Evolutionary conservation across 2,797 vertebrate species (phyloP), one percentile per base, ranked within the genome.

Genomic region (Lemur catta): DNA sequence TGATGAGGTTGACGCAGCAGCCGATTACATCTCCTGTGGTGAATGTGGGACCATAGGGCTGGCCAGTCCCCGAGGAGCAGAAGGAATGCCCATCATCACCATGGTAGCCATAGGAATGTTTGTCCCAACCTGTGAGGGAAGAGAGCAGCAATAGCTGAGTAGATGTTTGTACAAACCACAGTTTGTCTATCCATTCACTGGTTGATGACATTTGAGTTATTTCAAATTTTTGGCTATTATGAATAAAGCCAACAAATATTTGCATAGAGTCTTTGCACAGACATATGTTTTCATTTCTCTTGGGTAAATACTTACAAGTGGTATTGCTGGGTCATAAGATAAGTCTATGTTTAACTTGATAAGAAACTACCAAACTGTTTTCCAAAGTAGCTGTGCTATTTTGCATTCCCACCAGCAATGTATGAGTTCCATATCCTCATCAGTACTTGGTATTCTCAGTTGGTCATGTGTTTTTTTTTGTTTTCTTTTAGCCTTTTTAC

Each of bases 1-100:
- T 99, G 98, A 99, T 99, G 17, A 99, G 99, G 98, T 99, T 99
- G 94, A 99, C 98, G 4, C 99, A 99, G 98, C 99, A 99, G 97
- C 99, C 99, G 0, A 99, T 99, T 46, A 99, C 99, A 6, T 99
- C 99, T 72, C 99, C 99, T 7, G 99, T 99, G 95, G 99, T 99
- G 98, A 99, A 99, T 0, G 99, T 99, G 48, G 98, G 99, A 84
- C 99, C 99, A 0, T 99, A 99, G 87, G 98, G 99, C 84, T 99
- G 98, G 59, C 99, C 99, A 15, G 99, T 99, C 78, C 98, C 99
- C 0, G 99, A 99, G 63, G 98, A 99, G 26, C 98, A 99, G 98
- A 99, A 99, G 84, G 98, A 99, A 98, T 98, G 99, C 89, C 99
- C 99, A 17, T 99, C 99, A 0, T 99, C 99, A 1, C 99, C 99